These are phyloP conservation scores for Accipiter virgatus DNA, from an alignment of 2,113 vertebrate genomes.

Conservation along the genomic window DNA sequence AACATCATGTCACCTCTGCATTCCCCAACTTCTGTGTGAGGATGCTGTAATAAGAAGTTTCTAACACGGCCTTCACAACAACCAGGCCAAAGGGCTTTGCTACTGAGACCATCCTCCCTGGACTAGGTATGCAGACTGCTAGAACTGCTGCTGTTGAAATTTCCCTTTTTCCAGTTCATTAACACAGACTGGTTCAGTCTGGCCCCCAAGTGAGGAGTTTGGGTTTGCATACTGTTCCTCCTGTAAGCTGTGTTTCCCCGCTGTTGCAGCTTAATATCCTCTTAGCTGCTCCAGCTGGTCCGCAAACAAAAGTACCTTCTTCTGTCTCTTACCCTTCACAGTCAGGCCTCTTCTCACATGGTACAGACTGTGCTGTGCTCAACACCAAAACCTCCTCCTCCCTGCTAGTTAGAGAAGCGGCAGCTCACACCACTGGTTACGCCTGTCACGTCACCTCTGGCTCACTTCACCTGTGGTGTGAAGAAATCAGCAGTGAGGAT, in stretches of 20 bases:
- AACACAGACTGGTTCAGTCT: not conserved
- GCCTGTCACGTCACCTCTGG: not conserved
- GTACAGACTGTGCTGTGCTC: not conserved
- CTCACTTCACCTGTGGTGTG: not conserved
- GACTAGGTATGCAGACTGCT: not conserved
- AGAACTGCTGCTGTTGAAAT: not conserved
- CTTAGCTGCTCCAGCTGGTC: not conserved
- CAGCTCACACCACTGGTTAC: not conserved
- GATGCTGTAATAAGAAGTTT: not conserved
- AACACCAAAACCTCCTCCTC: not conserved
- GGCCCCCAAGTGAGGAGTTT: not conserved
- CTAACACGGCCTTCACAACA: not conserved
- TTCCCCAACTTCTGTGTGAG: not conserved
- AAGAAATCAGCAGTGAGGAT: not conserved
- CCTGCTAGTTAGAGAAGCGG: not conserved
- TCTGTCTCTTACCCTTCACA: not conserved
- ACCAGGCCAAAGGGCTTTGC: not conserved
- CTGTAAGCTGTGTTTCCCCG: not conserved
- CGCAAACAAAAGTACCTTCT: not conserved
- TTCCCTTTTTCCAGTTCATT: not conserved
- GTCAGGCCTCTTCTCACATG: not conserved
- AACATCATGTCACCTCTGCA: not conserved
- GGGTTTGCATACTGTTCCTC: not conserved
- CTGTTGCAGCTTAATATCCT: not conserved
- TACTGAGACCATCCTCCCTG: not conserved